These are phyloP conservation scores for Platichthys flesus DNA, from an alignment of 2,113 vertebrate species.

Conservation along the genomic window DNA sequence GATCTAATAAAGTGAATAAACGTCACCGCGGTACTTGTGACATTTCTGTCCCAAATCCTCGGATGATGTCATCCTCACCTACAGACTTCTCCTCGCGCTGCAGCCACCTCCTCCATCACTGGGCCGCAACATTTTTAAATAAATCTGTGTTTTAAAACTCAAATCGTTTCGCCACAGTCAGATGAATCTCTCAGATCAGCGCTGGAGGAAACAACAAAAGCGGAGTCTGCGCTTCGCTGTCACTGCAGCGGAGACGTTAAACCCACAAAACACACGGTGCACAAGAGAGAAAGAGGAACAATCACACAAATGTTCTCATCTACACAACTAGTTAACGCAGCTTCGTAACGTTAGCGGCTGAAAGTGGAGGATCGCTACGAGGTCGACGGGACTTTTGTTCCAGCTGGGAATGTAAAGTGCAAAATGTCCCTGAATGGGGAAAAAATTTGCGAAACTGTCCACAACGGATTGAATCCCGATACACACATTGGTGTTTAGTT, in stretches of 20 bases:
- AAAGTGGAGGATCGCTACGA: not conserved
- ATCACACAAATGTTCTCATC: too few species aligned
- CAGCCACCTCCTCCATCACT: not conserved
- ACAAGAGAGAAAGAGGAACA: too few species aligned
- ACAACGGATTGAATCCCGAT: not conserved
- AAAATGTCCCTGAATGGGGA: not conserved
- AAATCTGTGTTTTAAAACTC: too few species aligned
- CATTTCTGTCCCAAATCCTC: constrained; percentile 63
- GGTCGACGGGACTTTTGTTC: constrained; percentile 32
- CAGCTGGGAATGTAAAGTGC: not conserved
- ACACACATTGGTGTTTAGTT: too few species aligned
- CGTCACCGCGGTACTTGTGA: constrained; percentile 56
- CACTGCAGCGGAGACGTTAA: too few species aligned
- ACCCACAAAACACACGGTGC: too few species aligned
- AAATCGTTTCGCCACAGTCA: not conserved
- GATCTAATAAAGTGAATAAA: constrained; percentile 11
- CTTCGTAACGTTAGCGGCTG: not conserved
- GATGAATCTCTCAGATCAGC: not conserved
- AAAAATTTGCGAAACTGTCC: not conserved
- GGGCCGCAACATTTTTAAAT: not conserved
- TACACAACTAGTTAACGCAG: not conserved
- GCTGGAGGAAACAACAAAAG: too few species aligned
- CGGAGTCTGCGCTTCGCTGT: too few species aligned
- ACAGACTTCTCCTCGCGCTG: constrained; percentile 22
- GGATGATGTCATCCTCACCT: constrained; percentile 74